Evolutionary conservation across 2,888 invertebrate species (phyloP).

Genomic region (Meghimatium bilineatum): DNA sequence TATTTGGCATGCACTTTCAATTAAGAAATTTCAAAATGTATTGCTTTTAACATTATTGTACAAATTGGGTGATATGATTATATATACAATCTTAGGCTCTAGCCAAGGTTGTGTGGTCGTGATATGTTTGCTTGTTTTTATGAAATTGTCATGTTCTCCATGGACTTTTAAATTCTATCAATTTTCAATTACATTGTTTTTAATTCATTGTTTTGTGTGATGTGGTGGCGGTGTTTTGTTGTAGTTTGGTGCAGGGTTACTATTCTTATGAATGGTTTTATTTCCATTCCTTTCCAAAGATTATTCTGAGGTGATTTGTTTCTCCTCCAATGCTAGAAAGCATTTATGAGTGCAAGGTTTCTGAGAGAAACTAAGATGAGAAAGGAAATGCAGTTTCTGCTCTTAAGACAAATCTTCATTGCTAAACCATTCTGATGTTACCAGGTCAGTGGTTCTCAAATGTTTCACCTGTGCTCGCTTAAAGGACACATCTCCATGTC

Average conservation of each 20-base stretch:
- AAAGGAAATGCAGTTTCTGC: not conserved
- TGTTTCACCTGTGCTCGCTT: too few species aligned
- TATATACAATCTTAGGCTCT: not conserved
- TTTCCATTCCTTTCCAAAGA: not conserved
- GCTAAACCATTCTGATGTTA: not conserved
- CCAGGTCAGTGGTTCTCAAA: not conserved
- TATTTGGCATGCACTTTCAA: too few species aligned
- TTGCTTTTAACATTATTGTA: not conserved
- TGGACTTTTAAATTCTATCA: not conserved
- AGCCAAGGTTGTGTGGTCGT: not conserved
- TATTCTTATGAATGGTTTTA: not conserved
- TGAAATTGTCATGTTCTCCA: not conserved
- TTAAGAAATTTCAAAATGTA: not conserved
- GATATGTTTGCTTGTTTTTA: not conserved
- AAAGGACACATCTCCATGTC: too few species aligned
- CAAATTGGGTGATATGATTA: not conserved
- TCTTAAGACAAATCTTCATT: not conserved
- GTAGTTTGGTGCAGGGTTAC: constrained; percentile 4
- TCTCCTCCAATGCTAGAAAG: not conserved
- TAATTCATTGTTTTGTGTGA: not conserved
- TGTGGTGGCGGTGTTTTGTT: not conserved
- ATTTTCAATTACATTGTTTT: not conserved
- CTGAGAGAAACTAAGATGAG: not conserved
- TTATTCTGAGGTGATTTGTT: not conserved
- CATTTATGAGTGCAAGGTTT: not conserved